Evolutionary conservation across 2,888 invertebrate genomes (phyloP).

Genomic region (Achlya flavicornis): DNA sequence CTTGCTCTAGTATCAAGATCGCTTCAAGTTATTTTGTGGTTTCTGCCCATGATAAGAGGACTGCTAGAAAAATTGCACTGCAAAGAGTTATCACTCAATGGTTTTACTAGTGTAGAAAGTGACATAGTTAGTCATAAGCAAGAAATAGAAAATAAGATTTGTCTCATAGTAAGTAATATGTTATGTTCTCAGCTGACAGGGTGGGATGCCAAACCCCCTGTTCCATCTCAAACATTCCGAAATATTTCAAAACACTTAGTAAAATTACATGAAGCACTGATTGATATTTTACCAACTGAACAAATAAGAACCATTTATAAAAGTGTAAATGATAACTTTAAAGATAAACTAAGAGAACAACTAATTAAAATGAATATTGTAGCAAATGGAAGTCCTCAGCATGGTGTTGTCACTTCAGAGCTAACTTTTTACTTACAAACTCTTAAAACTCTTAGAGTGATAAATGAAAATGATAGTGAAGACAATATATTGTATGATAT

Average conservation of each 20-base stretch:
- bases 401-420: slow-evolving; percentile 96
- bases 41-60: slow-evolving; percentile 88
- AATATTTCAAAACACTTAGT: slow-evolving; percentile 94
- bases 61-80: slow-evolving; percentile 86
- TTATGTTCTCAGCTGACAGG: slow-evolving; percentile 90
- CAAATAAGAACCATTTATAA: slow-evolving; percentile 91
- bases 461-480: slow-evolving; percentile 88
- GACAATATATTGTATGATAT: slow-evolving; percentile 92
- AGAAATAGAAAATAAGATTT: slow-evolving; percentile 96
- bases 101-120: slow-evolving; percentile 89
- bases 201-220: slow-evolving; percentile 98
- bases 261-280: slow-evolving; percentile 95
- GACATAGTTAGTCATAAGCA: slow-evolving; percentile 94
- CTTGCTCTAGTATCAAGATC: slow-evolving; percentile 94
- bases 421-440: slow-evolving; percentile 95
- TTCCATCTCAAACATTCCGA: slow-evolving; percentile 95
- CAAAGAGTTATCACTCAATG: slow-evolving; percentile 74
- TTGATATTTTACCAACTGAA: slow-evolving; percentile 90
- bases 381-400: slow-evolving; percentile 98
- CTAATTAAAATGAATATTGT: slow-evolving; percentile 93
- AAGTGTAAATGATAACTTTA: slow-evolving; percentile 93
- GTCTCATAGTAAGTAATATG: slow-evolving; percentile 94
- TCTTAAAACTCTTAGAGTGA: slow-evolving; percentile 90
- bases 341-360: slow-evolving; percentile 93
- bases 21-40: slow-evolving; percentile 91